These are phyloP conservation scores for Cephalopterus ornatus DNA, from an alignment of 2,113 vertebrate genomes.

Conservation along the genomic window DNA sequence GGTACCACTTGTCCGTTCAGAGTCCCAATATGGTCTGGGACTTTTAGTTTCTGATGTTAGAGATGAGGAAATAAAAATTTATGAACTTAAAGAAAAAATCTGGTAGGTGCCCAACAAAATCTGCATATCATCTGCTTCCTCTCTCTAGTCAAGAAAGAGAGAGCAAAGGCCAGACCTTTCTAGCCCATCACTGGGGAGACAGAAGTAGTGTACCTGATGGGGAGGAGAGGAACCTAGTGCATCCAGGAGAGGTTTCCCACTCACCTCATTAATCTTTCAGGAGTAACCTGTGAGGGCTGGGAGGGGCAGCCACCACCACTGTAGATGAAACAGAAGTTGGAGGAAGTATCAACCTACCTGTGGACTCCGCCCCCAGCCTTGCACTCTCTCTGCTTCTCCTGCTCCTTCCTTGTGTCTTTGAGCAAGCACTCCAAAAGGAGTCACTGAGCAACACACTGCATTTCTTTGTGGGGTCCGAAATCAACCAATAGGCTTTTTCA, in stretches of 20 bases:
- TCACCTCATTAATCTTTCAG: rapidly evolving
- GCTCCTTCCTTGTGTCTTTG: background rate
- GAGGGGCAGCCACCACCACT: background rate
- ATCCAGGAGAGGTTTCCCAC: background rate
- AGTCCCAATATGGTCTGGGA: background rate
- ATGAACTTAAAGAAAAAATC: background rate
- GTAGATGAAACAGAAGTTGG: background rate
- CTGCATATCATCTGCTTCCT: background rate
- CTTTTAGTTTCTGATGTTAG: background rate
- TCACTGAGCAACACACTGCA: background rate
- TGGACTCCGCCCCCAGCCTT: background rate
- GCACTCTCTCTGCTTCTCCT: background rate
- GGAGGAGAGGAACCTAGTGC: background rate
- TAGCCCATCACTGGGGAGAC: rapidly evolving
- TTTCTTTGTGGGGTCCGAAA: background rate
- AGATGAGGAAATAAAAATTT: background rate
- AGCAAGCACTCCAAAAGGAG: background rate
- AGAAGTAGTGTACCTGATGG: background rate
- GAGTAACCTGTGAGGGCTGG: background rate
- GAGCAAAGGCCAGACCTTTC: background rate
- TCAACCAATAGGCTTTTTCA: background rate
- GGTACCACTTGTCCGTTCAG: background rate
- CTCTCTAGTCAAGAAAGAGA: background rate
- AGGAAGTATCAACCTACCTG: background rate
- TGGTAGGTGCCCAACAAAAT: background rate